A percentile compares a stretch with the other conserved stretches of the same genome.
Evolutionary conservation across 2,888 invertebrate genomes (phyloP).

Genomic region (Bedellia somnulentella): DNA sequence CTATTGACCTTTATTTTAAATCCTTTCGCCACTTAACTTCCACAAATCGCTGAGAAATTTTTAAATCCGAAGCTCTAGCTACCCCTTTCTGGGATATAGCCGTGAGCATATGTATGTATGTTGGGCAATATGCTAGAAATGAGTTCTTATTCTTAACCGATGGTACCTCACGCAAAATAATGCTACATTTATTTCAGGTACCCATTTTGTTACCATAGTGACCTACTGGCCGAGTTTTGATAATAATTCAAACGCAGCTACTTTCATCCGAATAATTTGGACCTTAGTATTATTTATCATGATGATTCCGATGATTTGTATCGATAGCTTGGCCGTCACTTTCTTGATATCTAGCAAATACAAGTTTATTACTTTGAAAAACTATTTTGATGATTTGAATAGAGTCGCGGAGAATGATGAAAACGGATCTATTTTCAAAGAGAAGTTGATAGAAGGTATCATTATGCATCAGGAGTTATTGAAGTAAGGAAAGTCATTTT

Average conservation of each 20-base stretch:
- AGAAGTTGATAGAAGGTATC: constrained; percentile 40
- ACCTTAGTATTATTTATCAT: constrained; percentile 24
- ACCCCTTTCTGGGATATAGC: too few species aligned
- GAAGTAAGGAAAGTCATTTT: constrained; percentile 19
- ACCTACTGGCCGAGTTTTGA: constrained; percentile 36
- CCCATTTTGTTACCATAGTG: constrained; percentile 36
- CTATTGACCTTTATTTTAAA: too few species aligned
- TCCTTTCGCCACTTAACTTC: too few species aligned
- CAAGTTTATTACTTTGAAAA: constrained; percentile 36
- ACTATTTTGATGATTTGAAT: constrained; percentile 30
- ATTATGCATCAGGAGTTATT: constrained; percentile 35
- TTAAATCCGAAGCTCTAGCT: too few species aligned
- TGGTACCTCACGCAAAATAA: too few species aligned
- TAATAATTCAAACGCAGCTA: constrained; percentile 25
- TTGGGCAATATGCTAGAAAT: too few species aligned
- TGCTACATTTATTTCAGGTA: constrained; percentile 20
- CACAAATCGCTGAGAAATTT: too few species aligned
- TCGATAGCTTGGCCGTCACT: constrained; percentile 29
- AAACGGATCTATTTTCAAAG: constrained; percentile 14
- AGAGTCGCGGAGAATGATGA: constrained; percentile 20
- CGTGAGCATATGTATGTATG: too few species aligned
- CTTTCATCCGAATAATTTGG: constrained; percentile 18
- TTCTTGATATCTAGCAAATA: constrained; percentile 40
- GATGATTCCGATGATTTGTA: constrained; percentile 35
- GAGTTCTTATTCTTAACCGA: too few species aligned